Evolutionary conservation across 2,113 vertebrate genomes (phyloP).

Genomic region (Phyllostomus hastatus): DNA sequence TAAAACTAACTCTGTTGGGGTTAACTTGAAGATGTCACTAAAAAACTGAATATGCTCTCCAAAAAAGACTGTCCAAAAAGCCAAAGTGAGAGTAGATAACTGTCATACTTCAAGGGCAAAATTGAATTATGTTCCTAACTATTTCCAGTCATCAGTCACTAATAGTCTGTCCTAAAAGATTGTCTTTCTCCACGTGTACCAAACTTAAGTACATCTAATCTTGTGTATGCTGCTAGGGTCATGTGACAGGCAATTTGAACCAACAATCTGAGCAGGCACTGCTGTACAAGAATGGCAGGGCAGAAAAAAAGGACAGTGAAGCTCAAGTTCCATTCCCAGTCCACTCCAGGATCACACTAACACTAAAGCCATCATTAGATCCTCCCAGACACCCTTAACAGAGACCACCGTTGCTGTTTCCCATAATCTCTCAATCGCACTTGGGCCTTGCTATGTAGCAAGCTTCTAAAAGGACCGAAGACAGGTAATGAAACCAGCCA

Average conservation of each 20-base stretch:
- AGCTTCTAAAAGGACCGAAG: not conserved
- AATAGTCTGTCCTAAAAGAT: not conserved
- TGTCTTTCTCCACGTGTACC: not conserved
- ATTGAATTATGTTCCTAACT: constrained; percentile 22
- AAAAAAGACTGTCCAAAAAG: not conserved
- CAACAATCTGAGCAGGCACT: not conserved
- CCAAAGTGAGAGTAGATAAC: not conserved
- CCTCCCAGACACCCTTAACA: not conserved
- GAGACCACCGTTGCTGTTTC: not conserved
- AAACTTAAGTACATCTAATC: not conserved
- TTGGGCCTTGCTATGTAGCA: not conserved
- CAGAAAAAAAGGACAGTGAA: not conserved
- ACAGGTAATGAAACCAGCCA: not conserved
- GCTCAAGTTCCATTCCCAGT: not conserved
- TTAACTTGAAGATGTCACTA: constrained; percentile 42
- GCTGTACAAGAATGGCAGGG: not conserved
- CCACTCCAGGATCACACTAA: not conserved
- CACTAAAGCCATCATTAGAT: not conserved
- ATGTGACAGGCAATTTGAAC: not conserved
- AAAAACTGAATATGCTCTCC: not conserved
- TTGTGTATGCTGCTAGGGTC: not conserved
- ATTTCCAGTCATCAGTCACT: constrained; percentile 1
- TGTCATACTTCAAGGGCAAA: not conserved
- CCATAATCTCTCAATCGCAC: not conserved
- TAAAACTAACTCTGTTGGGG: not conserved